Evolutionary conservation across 1,140 invertebrate species (phyloP).

Genomic region (Sesamia nonagrioides): DNA sequence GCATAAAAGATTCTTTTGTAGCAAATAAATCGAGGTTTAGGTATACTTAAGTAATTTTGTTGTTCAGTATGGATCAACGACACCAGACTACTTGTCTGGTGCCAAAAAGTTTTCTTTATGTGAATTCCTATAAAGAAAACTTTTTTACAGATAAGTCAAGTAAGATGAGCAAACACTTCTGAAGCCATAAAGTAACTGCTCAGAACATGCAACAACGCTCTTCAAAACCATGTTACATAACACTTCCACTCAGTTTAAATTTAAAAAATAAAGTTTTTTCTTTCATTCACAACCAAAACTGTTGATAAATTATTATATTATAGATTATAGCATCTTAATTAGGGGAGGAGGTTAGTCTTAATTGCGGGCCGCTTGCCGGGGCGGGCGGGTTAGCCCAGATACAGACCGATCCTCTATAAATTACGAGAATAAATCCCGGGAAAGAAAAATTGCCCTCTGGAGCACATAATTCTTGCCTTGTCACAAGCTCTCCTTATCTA

Average conservation of each 20-base stretch:
- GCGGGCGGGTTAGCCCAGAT: slow-evolving; percentile 83
- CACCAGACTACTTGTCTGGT: slow-evolving; percentile 5
- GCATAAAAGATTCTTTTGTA: slow-evolving; percentile 48
- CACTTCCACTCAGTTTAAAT: too few species aligned
- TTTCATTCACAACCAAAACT: background rate
- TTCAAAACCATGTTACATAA: background rate
- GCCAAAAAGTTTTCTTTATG: too few species aligned
- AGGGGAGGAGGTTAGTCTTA: slow-evolving; percentile 68
- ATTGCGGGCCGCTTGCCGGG: slow-evolving; percentile 72
- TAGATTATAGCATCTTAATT: slow-evolving; percentile 64
- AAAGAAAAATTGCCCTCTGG: slow-evolving; percentile 87
- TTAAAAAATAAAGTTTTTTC: background rate
- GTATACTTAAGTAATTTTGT: slow-evolving; percentile 40
- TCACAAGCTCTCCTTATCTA: slow-evolving; percentile 87
- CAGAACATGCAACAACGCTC: too few species aligned
- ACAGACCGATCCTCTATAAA: slow-evolving; percentile 86
- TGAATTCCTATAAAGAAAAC: slow-evolving; percentile 5
- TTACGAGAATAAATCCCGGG: slow-evolving; percentile 87
- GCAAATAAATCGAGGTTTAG: slow-evolving; percentile 41
- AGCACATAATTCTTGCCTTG: slow-evolving; percentile 88
- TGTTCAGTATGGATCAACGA: slow-evolving; percentile 12
- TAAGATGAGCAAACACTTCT: background rate
- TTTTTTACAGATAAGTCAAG: background rate
- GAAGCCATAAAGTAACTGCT: background rate
- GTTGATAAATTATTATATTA: slow-evolving; percentile 44